Base-by-base conservation (phyloP, 2,113 vertebrate genomes). In the Poecile atricapillus region DNA sequence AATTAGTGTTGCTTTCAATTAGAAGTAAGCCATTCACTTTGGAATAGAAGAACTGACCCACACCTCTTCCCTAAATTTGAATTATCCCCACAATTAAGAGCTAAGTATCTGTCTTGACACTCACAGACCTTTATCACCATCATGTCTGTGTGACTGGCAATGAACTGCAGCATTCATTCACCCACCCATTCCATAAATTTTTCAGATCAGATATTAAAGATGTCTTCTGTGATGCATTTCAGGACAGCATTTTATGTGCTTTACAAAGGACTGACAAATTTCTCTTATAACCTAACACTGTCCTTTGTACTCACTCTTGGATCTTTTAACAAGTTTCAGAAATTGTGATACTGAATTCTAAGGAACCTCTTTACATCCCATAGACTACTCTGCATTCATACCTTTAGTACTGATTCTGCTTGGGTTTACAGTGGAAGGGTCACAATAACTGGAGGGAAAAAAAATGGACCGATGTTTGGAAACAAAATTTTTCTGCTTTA, bases 1-100 rank as follows among this genome's bases (percentile, higher is more conserved):
- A 90, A 96, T 94, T 94, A 90, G n/a, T 90, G 88, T 92, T 94
- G 58, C 41, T 95, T 96, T 83, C 83, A 93, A 96, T 94, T 95
- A 96, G 79, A 90, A 93, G 49, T 71, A 80, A 94, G 49, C n/a
- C 35, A 39, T 89, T 92, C 83, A 56, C 58, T 95, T 84, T 79
- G n/a, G 52, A 92, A 68, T 58, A 82, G 77, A 94, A 78, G 71
- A 89, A 87, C 20, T 95, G 94, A 93, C 70, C 83, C 80, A 86
- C 60, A 82, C 76, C 60, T 90, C 92, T 95, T 90, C 49, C 53
- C 46, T 76, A 89, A 75, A 82, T 94, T 78, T 95, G 88, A 96
- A 95, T 96, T 90, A 95, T 93, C 60, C 64, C n/a, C 60, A 84
- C 83, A 93, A 82, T 96, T 96, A 94, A 93, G 25, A 46, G 68